These are phyloP conservation scores for Drosophila mayri DNA, from an alignment of 1,140 invertebrate species.

Conservation along the genomic window DNA sequence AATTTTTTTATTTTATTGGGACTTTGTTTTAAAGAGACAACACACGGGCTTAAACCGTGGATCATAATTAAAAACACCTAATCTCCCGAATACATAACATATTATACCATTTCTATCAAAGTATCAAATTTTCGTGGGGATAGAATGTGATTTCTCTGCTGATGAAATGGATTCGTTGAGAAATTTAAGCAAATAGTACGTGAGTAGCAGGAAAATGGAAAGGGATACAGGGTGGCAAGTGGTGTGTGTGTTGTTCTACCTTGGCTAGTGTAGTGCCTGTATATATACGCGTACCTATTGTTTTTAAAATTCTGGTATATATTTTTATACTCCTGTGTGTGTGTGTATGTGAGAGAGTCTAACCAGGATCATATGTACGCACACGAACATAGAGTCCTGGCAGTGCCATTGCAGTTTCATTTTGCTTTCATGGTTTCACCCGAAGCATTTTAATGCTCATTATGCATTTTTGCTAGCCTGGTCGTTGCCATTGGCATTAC, in stretches of 20 bases:
- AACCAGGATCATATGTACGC: conserved; percentile 2
- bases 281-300: conserved; percentile 62
- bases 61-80: background rate
- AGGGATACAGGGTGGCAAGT: conserved; percentile 20
- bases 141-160: conserved; percentile 46
- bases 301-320: conserved; percentile 68
- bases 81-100: background rate
- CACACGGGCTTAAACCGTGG: background rate
- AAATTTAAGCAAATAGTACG: conserved; percentile 82
- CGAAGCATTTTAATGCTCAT: conserved; percentile 79
- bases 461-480: conserved; percentile 79
- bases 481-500: conserved; percentile 73
- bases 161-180: conserved; percentile 82
- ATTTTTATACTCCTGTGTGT: conserved; percentile 5
- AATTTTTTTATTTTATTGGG: background rate
- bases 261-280: conserved; percentile 63
- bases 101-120: background rate
- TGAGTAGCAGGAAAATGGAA: conserved; percentile 70
- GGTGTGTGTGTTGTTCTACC: conserved; percentile 36
- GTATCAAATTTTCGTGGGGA: conserved; percentile 10
- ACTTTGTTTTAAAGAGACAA: background rate
- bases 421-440: conserved; percentile 53
- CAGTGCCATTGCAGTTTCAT: conserved; percentile 75
- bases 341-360: background rate
- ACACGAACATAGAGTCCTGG: conserved; percentile 42